Conservation (phyloP, 2,113 vertebrate genomes). For the Ctenodactylus gundi region DNA sequence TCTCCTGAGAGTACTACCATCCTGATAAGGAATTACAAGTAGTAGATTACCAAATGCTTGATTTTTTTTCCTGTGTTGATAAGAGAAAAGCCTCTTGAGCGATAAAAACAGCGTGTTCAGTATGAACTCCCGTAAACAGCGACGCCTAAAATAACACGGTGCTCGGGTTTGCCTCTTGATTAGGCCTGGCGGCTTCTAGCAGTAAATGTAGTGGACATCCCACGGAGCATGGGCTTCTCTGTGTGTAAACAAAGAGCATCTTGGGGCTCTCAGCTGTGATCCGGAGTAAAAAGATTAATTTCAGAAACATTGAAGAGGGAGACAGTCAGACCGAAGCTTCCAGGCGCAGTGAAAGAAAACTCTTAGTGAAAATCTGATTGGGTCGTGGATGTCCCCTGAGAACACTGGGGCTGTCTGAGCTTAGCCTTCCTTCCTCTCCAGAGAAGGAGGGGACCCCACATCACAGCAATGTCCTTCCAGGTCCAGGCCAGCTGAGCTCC, state of each 20-base stretch:
- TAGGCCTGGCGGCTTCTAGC: not conserved
- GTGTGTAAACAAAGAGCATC: not conserved
- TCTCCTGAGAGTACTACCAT: not conserved
- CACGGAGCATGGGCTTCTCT: not conserved
- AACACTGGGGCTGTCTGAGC: not conserved
- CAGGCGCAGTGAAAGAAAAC: not conserved
- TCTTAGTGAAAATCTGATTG: not conserved
- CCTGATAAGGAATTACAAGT: constrained; percentile 30
- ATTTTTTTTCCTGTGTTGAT: not conserved
- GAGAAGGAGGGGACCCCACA: fast-evolving
- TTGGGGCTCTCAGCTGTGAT: not conserved
- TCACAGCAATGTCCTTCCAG: not conserved
- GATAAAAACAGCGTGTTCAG: constrained; percentile 7
- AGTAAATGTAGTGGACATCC: not conserved
- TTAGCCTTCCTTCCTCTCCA: not conserved
- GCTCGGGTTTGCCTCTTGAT: constrained; percentile 8
- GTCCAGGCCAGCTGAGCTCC: not conserved
- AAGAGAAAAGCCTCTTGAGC: constrained; percentile 19
- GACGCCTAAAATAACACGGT: too few relatives aligned
- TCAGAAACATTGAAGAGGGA: not conserved
- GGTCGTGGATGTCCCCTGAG: not conserved
- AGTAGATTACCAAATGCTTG: not conserved
- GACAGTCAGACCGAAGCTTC: not conserved
- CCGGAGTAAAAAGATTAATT: not conserved
- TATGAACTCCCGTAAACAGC: not conserved